Conservation (phyloP, 2,797 vertebrate genomes). For the Neomorphus geoffroyi region DNA sequence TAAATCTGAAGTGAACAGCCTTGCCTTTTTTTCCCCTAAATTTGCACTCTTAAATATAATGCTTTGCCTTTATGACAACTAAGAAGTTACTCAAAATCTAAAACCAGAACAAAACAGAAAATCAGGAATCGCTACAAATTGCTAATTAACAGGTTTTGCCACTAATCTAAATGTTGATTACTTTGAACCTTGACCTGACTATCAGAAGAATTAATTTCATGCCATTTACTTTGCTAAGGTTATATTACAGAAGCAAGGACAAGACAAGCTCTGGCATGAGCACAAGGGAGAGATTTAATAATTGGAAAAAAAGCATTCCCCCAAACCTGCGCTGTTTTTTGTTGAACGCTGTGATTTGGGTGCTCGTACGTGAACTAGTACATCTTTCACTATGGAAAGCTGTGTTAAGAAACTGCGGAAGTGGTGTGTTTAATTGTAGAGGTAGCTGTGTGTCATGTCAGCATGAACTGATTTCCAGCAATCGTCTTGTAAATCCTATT, state of each 20-base stretch:
- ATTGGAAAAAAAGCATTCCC: background rate
- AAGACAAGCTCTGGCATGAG: constrained; percentile 2
- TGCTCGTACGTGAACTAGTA: background rate
- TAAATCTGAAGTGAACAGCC: background rate
- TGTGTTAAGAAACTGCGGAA: background rate
- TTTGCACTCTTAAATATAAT: background rate
- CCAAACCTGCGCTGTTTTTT: background rate
- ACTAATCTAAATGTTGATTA: background rate
- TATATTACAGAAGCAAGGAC: constrained; percentile 5
- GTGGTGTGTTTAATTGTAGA: background rate
- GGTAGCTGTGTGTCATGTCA: background rate
- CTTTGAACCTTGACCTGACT: constrained; percentile 24
- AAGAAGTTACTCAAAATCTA: background rate
- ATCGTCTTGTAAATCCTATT: background rate
- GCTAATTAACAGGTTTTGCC: background rate
- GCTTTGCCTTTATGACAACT: background rate
- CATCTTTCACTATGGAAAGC: background rate
- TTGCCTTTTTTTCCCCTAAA: background rate
- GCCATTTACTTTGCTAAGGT: background rate
- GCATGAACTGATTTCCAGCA: background rate
- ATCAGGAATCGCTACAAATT: background rate
- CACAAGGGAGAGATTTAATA: background rate
- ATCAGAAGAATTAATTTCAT: constrained; percentile 13
- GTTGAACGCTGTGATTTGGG: background rate
- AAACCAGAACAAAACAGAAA: background rate